Evolutionary conservation across 2,113 vertebrate genomes (phyloP), one percentile per base, ranked within the genome.

Genomic region (Hucho hucho): DNA sequence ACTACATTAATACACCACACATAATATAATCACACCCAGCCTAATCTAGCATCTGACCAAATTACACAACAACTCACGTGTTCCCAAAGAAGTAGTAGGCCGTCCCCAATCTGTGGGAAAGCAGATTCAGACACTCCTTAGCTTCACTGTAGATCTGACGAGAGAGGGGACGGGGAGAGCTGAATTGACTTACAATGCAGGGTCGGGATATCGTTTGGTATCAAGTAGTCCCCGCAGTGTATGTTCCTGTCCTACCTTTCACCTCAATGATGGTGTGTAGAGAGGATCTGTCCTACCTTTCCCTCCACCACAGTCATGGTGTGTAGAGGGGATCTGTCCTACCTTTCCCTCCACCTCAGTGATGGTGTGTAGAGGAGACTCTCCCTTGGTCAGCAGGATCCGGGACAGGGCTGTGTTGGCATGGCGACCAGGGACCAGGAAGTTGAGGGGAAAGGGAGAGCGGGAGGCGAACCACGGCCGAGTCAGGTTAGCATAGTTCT

Each of bases 101-200:
- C 72, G 93, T 92, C 79, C 96, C 97, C 88, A 99, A 87, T 91
- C 97, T 94, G 92, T 96, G 92, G 64, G 97, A 98, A 53, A 99
- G 93, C 79, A 98, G 93, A 88, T 98, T 99, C 84, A 99, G 94
- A 90, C 97, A 98, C 86, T 98, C 98, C 91, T 96, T 98, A 89
- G 96, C 98, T 90, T 99, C 97, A 85, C 94, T 96, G 93, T 98
- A 98, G 87, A 99, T 95, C 98, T 99, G 79, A 75, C 12, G 80
- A 29, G n/a, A 70, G 70, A 9, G 28, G 73, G 28, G 1, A 70
- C 61, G 66, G 24, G 43, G 2, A 72, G 22, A 43, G 68, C 11
- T 63, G 14, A 53, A 73, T 64, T 32, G 2, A 13, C 32, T 59
- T 3, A 43, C 3, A 47, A 64, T 37, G 66, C 20, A 43, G 32